Base-by-base conservation (phyloP, 2,113 vertebrate species). In the Neotoma lepida region DNA sequence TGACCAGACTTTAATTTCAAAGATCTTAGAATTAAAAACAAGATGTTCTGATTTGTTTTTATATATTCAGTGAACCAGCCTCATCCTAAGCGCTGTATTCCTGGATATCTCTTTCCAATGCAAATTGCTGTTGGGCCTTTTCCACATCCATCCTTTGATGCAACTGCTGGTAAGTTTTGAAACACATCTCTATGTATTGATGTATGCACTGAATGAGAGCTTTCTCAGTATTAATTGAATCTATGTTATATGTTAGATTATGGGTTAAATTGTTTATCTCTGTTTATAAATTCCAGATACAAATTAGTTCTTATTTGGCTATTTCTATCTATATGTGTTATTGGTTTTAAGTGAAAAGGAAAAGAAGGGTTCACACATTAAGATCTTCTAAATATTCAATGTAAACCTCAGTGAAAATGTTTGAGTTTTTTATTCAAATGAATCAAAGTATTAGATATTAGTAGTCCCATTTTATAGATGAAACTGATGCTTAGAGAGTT, bases 71-170 rank as follows among this genome's bases (percentile, higher is more conserved):
- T 98, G 88, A 99, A 98, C 97, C 99, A 99, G 94, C 98, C 98
- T 12, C 98, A 98, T 51, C 98, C 98, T 81, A 99, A 99, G 96
- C 89, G 98, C 91, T 99, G 99, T 96, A 97, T 98, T 96, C 98
- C 98, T 14, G 99, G 99, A 70, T 99, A 99, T 97, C 98, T 99
- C 71, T 99, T 99, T 94, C 99, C 99, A 12, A 97, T 99, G 97
- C 99, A 99, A 20, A 98, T 99, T 22, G 97, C 98, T 12, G 88
- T 98, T 0, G 99, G 99, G 95, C 98, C 98, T 66, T 98, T 99
- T 63, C 98, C 98, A 78, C 98, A 99, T n/a, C 98, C 98, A 39
- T 98, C 96, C 73, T 99, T 99, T 39, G 99, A 99, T 91, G 94
- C 98, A 1, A 99, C 99, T 0, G 98, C 99, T 98, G 99, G 99